Evolutionary conservation across 2,113 vertebrate genomes (phyloP), one percentile per base, ranked within the genome.

Genomic region (Patagioenas fasciata): DNA sequence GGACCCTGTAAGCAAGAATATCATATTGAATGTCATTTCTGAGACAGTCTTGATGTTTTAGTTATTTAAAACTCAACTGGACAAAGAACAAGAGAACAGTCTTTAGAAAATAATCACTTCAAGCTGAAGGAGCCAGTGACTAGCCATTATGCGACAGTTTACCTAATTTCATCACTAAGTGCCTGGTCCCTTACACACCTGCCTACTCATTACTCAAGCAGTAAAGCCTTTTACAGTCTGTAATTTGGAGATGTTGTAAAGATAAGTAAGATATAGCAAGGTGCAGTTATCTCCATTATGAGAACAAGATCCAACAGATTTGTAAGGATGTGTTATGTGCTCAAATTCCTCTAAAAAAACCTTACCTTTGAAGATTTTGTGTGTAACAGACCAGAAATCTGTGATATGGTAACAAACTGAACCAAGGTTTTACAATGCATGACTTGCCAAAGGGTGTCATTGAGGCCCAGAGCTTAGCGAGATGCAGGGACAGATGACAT

Each of bases 171-270:
- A 38, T 71, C n/a, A 18, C 32, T 38, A 84, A 81, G 17, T 90
- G 70, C 7, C 3, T 31, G 15, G 56, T 54, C 29, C 13, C 51
- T 91, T 81, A 60, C 16, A 65, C 21, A 73, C 29, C 44, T 91
- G 57, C 53, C 47, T 91, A 53, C 36, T 65, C 53, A 38, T 93
- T 90, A 84, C 40, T 95, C 53, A 67, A 36, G 75, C n/a, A 84
- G 31, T 64, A 64, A 93, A 86, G 61, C 14, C 77, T 80, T 90
- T 95, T 81, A 84, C 61, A 54, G 25, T 69, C 48, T 91, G 19
- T 53, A 81, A 79, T 88, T 81, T 81, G 50, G 40, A 72, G 83
- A 69, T 91, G 42, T 40, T 89, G 47, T 88, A 92, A 86, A 88
- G 88, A 73, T 92, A 85, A 66, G 73, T 62, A 71, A 93, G 64